Percentiles rank a stretch among this genome's conserved stretches.
Evolutionary conservation across 2,113 vertebrate species (phyloP).

Genomic region (Pteruthius melanotis): DNA sequence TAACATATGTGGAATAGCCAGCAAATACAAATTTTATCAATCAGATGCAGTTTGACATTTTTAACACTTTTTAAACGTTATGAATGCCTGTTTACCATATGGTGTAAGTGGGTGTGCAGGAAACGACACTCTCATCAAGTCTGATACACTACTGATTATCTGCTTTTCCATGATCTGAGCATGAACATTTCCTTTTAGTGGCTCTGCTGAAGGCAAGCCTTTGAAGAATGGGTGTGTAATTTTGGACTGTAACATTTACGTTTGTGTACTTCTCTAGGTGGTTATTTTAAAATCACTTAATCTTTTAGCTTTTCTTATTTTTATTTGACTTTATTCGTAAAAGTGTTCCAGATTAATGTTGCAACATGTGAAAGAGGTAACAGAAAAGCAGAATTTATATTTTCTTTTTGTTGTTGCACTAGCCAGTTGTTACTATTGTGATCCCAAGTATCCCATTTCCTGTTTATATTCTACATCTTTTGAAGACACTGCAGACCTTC

Average conservation of each 20-base stretch:
- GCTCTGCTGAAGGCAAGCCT: not conserved
- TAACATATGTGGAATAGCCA: conserved; percentile 70
- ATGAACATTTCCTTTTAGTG: not conserved
- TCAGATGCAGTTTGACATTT: conserved; percentile 53
- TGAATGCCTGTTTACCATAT: conserved; percentile 60
- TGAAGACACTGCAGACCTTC: not conserved
- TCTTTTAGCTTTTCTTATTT: not conserved
- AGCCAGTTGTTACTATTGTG: not conserved
- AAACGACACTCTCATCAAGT: not conserved
- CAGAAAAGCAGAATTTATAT: not conserved
- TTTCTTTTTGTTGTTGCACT: not conserved
- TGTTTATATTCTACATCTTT: not conserved
- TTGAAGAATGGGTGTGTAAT: not conserved
- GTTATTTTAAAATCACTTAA: not conserved
- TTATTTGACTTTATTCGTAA: not conserved
- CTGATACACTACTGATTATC: not conserved
- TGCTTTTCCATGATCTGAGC: conserved; percentile 29
- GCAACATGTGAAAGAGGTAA: not conserved
- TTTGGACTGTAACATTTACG: not conserved
- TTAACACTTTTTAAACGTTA: conserved; percentile 46
- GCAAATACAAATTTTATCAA: conserved; percentile 59
- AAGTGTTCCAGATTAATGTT: not conserved
- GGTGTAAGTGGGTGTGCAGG: conserved; percentile 48
- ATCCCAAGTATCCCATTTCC: not conserved
- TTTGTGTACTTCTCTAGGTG: not conserved